Evolutionary conservation across 2,797 vertebrate species (phyloP).

Genomic region (Coregonus sp.): DNA sequence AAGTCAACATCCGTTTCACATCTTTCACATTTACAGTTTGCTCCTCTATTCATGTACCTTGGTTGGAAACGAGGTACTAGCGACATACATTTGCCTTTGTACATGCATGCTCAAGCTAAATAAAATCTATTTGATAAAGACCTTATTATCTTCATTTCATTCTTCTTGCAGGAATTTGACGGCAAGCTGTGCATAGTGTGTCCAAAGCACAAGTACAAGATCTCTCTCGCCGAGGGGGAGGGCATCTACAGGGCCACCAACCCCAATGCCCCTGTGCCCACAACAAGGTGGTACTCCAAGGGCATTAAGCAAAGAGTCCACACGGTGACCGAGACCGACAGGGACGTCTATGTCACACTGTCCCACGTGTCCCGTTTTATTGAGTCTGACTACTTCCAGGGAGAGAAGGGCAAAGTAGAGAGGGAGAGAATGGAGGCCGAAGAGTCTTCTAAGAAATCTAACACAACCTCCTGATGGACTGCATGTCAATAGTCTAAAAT

Average conservation of each 20-base stretch:
- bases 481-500: not conserved
- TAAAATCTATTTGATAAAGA: not conserved
- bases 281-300: slow-evolving; percentile 83
- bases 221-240: slow-evolving; percentile 86
- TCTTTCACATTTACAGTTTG: not conserved
- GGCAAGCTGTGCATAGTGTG: slow-evolving; percentile 89
- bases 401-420: slow-evolving; percentile 76
- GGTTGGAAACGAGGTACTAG: not conserved
- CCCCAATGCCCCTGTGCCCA: slow-evolving; percentile 67
- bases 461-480: not conserved
- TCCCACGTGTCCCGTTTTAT: slow-evolving; percentile 66
- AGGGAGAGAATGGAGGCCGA: slow-evolving; percentile 49
- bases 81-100: not conserved
- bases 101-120: not conserved
- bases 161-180: slow-evolving; percentile 78
- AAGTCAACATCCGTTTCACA: not conserved
- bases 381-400: slow-evolving; percentile 90
- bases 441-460: not conserved
- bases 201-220: slow-evolving; percentile 93
- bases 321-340: slow-evolving; percentile 74
- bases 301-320: slow-evolving; percentile 90
- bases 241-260: slow-evolving; percentile 83
- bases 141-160: not conserved
- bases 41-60: not conserved
- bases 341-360: slow-evolving; percentile 84